Conservation (phyloP, 1,140 invertebrate genomes). For the Drosophila guanche region DNA sequence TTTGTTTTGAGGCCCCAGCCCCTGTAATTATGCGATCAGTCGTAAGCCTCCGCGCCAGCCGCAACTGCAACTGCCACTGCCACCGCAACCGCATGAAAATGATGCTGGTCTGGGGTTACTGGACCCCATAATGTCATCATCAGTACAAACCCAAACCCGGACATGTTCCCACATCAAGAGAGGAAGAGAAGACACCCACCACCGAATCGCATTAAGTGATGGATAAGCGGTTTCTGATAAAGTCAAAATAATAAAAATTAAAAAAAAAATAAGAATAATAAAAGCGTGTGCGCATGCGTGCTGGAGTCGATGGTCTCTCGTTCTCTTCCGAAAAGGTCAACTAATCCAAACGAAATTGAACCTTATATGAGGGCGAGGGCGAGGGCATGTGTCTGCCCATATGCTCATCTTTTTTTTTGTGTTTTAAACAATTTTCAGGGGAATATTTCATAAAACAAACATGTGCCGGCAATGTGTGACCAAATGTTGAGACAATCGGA, state of each 20-base stretch:
- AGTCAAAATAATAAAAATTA: constrained; percentile 77
- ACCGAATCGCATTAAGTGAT: constrained; percentile 31
- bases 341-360: constrained; percentile 66
- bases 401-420: constrained; percentile 56
- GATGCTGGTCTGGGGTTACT: constrained; percentile 52
- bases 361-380: constrained; percentile 69
- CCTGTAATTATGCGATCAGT: constrained; percentile 49
- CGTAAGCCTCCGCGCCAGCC: background rate
- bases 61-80: constrained; percentile 1
- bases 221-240: constrained; percentile 61
- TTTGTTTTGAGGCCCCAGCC: constrained; percentile 34
- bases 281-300: constrained; percentile 46
- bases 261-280: constrained; percentile 1
- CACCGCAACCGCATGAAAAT: constrained; percentile 56
- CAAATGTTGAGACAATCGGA: constrained; percentile 40
- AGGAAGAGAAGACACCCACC: background rate
- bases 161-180: constrained; percentile 60
- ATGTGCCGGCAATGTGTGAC: constrained; percentile 65
- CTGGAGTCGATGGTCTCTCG: constrained; percentile 14
- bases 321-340: constrained; percentile 52
- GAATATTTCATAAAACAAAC: constrained; percentile 60
- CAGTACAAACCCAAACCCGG: constrained; percentile 22
- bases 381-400: constrained; percentile 26
- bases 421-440: constrained; percentile 51
- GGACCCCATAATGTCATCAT: constrained; percentile 67